Percentiles rank a stretch among this genome's conserved stretches.
phyloP scores from a whole-genome alignment of 2,888 invertebrate species.

The Proisotoma minuta region DNA sequence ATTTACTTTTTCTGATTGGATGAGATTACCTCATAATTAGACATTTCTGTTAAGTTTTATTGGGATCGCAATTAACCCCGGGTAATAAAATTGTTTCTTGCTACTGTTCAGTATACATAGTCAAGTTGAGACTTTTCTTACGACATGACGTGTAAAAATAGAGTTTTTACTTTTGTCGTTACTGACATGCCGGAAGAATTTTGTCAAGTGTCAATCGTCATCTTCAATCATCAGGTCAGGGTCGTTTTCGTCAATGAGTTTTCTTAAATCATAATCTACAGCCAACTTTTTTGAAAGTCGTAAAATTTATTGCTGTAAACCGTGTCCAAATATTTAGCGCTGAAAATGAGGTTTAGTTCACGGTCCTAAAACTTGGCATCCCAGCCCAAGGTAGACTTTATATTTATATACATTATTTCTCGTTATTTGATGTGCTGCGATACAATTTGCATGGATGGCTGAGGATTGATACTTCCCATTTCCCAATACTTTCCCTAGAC shows the following conservation, averaged over 20 bases:
- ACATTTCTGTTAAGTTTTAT: too few relatives aligned
- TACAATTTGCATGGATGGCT: neutral
- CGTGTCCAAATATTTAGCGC: neutral
- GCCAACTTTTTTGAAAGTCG: constrained; percentile 1
- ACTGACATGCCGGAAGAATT: too few relatives aligned
- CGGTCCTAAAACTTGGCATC: constrained; percentile 3
- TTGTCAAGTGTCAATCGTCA: neutral
- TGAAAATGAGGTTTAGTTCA: constrained; percentile 5
- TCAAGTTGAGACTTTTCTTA: too few relatives aligned
- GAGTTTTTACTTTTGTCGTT: too few relatives aligned
- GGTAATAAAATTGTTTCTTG: too few relatives aligned
- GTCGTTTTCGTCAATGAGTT: neutral
- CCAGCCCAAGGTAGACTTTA: neutral
- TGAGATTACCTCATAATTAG: too few relatives aligned
- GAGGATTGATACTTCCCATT: neutral
- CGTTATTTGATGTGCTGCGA: neutral
- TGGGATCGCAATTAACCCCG: too few relatives aligned
- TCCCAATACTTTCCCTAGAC: neutral
- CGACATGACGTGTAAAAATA: too few relatives aligned
- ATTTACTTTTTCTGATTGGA: too few relatives aligned
- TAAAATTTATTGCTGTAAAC: constrained; percentile 4
- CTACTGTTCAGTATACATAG: too few relatives aligned
- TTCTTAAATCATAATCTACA: neutral
- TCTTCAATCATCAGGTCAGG: constrained; percentile 5
- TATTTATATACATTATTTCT: neutral